Conservation (phyloP, 2,797 vertebrate species). For the Paguma larvata region DNA sequence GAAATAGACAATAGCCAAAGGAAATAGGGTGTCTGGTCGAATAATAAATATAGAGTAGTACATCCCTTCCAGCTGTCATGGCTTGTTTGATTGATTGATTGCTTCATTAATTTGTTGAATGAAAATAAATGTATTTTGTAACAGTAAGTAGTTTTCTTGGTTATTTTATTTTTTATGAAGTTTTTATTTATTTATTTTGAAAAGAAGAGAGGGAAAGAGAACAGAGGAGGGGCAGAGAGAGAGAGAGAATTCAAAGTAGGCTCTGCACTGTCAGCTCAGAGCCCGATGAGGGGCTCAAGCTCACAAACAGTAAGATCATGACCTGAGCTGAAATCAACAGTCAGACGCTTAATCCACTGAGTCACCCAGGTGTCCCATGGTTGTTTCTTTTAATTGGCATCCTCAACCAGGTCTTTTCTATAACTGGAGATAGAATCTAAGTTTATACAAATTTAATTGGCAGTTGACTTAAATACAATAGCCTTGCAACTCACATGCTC, state of each 20-base stretch:
- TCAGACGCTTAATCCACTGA: too few species aligned
- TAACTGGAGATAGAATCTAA: neutral
- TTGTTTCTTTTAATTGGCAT: neutral
- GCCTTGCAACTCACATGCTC: neutral
- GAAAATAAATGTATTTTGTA: constrained; percentile 22
- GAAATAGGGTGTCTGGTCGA: neutral
- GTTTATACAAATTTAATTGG: neutral
- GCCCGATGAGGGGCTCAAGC: too few species aligned
- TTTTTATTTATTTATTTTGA: too few species aligned
- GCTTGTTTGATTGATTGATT: neutral
- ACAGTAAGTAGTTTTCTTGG: neutral
- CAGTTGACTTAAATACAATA: neutral
- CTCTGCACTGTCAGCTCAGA: too few species aligned
- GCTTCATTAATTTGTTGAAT: neutral
- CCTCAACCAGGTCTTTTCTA: neutral
- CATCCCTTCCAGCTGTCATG: neutral
- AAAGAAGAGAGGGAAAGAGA: too few species aligned
- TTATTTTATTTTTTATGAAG: neutral
- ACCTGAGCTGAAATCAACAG: too few species aligned
- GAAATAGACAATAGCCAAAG: neutral
- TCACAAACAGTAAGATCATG: too few species aligned
- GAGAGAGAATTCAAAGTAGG: too few species aligned
- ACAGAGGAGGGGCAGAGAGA: too few species aligned
- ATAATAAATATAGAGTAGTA: neutral
- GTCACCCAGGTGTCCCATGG: neutral